Percentiles rank a stretch among this genome's conserved stretches.
These are phyloP conservation scores for Ctenicera cuprea DNA, from an alignment of 2,888 invertebrate genomes.

Conservation along the genomic window DNA sequence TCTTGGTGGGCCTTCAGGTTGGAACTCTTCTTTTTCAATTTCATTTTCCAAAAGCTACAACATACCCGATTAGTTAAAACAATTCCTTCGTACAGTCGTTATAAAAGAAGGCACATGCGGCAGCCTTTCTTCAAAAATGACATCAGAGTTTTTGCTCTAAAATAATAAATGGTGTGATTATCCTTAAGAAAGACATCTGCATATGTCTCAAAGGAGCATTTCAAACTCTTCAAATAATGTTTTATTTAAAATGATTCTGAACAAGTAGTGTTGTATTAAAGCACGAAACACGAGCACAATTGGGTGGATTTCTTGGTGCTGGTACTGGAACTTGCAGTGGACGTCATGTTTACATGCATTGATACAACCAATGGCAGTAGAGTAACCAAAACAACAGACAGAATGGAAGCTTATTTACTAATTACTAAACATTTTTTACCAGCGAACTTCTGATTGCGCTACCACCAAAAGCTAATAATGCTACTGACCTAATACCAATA, in stretches of 20 bases:
- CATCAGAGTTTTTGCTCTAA: too few relatives aligned
- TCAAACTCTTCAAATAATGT: background rate
- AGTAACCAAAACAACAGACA: too few relatives aligned
- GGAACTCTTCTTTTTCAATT: slow-evolving; percentile 68
- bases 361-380: background rate
- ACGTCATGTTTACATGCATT: background rate
- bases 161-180: too few relatives aligned
- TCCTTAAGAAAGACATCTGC: too few relatives aligned
- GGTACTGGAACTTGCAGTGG: background rate
- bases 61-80: slow-evolving; percentile 40
- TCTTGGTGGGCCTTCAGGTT: slow-evolving; percentile 65
- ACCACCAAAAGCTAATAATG: background rate
- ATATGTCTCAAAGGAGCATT: background rate
- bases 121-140: too few relatives aligned
- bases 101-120: background rate
- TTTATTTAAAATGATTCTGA: background rate
- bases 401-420: background rate
- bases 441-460: background rate
- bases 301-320: background rate
- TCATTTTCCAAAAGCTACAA: slow-evolving; percentile 67
- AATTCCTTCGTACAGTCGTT: background rate
- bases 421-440: too few relatives aligned
- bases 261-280: background rate
- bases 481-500: slow-evolving; percentile 25
- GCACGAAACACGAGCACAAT: background rate